Base-by-base conservation (phyloP, 2,888 invertebrate genomes). In the Synergus japonicus region DNA sequence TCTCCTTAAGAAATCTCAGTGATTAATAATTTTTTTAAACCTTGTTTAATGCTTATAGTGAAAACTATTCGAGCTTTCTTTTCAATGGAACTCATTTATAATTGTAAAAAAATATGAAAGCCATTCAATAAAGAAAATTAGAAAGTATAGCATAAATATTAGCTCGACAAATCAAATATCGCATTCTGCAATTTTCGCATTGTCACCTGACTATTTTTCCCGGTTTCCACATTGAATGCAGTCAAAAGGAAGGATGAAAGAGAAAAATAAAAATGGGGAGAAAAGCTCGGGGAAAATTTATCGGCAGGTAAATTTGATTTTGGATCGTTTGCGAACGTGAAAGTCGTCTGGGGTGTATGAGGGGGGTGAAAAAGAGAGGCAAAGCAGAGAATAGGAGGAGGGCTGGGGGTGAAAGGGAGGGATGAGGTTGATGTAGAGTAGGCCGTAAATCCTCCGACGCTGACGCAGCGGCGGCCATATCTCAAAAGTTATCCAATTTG, bases 401-500 rank as follows among this genome's bases (percentile, higher is more conserved):
- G 73, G 64, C 37, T 22, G 64, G 66, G 78, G 67, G 44, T 60
- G 77, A 76, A 22, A 76, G 77, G 64, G 77, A 78, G 81, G 85
- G 84, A 81, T 82, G 84, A 82, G 82, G 84, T 85, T 87, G 87
- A 89, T 90, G 88, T 87, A 89, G 89, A 89, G 88, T 90, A 87
- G 89, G 86, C 88, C 87, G 89, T 90, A 90, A 91, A 91, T 91
- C 88, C 85, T 89, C 85, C 84, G 83, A 88, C 86, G 89, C 90
- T 90, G 90, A 90, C 90, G 87, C 89, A 88, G 89, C 89, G 85
- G 83, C 87, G 86, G 86, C 88, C 88, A 89, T 90, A 89, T 90
- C 90, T 90, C 90, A 90, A 90, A 90, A 90, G 90, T 91, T 91
- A 90, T 91, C 89, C 90, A 90, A 91, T 91, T 90, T 90, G 90